phyloP scores from a whole-genome alignment of 2,888 invertebrate genomes.

The Oscheius myriophilus region DNA sequence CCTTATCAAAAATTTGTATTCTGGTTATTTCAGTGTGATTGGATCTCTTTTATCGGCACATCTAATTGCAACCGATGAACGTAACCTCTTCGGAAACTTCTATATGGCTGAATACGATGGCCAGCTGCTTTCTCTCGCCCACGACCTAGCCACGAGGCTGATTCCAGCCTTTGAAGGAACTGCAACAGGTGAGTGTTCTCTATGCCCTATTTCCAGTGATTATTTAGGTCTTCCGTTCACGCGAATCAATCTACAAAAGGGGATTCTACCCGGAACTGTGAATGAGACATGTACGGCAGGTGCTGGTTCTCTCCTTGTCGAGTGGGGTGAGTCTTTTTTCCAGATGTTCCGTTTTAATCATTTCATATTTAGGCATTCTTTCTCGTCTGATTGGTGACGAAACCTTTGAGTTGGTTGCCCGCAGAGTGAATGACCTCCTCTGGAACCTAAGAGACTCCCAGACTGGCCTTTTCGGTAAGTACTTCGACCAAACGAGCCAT shows the following conservation, averaged over 20 bases:
- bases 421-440: conserved; percentile 75
- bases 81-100: conserved; percentile 75
- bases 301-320: conserved; percentile 77
- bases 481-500: background rate
- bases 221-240: conserved; percentile 64
- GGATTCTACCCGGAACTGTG: conserved; percentile 74
- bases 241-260: conserved; percentile 75
- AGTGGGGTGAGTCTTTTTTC: conserved; percentile 74
- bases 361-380: conserved; percentile 56
- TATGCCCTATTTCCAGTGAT: background rate
- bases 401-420: conserved; percentile 76
- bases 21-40: conserved; percentile 73
- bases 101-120: conserved; percentile 68
- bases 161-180: conserved; percentile 77
- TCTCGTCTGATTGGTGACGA: conserved; percentile 75
- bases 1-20: background rate
- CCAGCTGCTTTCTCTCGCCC: conserved; percentile 76
- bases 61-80: conserved; percentile 75
- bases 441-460: conserved; percentile 75
- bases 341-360: no score
- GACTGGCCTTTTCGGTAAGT: conserved; percentile 76
- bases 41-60: conserved; percentile 78
- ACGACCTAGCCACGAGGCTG: conserved; percentile 76
- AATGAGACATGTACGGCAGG: conserved; percentile 78
- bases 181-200: conserved; percentile 73